Base-by-base conservation (phyloP, 2,888 invertebrate species). In the Onchidella celtica region DNA sequence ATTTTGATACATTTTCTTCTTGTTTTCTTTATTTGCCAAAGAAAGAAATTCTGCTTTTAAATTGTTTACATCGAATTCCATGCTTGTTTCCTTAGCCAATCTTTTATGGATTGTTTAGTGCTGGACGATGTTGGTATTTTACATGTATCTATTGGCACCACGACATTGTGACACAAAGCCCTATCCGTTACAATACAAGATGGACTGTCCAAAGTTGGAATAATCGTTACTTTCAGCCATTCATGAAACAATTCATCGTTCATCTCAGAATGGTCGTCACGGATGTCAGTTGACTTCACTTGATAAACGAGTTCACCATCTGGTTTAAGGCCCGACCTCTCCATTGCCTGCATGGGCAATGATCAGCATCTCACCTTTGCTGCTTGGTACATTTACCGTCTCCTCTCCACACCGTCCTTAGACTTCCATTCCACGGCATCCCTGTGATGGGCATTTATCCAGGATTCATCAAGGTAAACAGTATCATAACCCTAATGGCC, bases 371-470 rank as follows among this genome's bases (percentile, higher is more conserved):
- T 38, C 36, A 1, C 68, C n/a, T 36, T 68, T 68, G 36, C 38
- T 36, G 68, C 24, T 36, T 2, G 68, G 38, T n/a, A 68, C 36
- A 24, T 65, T 29, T 24, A n/a, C n/a, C n/a, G 9, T 47, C 47
- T 47, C 17, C 17, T 47, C 47, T 47, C 47, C 17, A 17, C 47
- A 47, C 65, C 9, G 34, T 65, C 34, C 4, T 17, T 32, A n/a
- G 34, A 65, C 32, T 32, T 27, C 65, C 65, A 65, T 65, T 65
- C 34, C 34, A 32, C 34, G 6, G 1, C 65, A 11, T 4, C 6
- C 9, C n/a, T 66, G n/a, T 66, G 36, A 27, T 66, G 36, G 36
- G 66, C 66, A 66, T 36, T 66, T 11, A 66, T 34, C 66, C 36
- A 66, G 1, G 66, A 34, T 66, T 66, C 66, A 21, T 66, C 36